These are phyloP conservation scores for Ceyx margarethae DNA, from an alignment of 2,113 vertebrate species.

Conservation along the genomic window DNA sequence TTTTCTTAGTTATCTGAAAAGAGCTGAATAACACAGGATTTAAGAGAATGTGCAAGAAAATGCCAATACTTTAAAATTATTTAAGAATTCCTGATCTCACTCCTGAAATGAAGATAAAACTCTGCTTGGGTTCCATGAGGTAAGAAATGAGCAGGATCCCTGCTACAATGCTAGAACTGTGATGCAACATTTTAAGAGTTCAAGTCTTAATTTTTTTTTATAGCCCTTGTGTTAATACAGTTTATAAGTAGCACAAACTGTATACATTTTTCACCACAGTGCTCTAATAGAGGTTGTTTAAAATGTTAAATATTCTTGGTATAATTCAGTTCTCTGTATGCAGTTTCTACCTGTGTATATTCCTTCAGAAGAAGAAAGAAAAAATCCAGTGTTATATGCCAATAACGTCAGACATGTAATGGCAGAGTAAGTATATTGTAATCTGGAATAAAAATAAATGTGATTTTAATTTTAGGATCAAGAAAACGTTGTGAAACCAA, in stretches of 20 bases:
- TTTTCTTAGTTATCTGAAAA: not conserved
- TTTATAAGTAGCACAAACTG: not conserved
- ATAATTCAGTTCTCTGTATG: slow-evolving; percentile 52
- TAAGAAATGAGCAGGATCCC: not conserved
- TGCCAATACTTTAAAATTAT: not conserved
- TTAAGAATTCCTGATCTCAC: not conserved
- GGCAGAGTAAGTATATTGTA: slow-evolving; percentile 85
- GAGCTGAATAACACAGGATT: not conserved
- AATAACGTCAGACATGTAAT: slow-evolving; percentile 91
- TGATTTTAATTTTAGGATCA: not conserved
- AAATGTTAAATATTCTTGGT: slow-evolving; percentile 18
- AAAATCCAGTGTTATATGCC: slow-evolving; percentile 88
- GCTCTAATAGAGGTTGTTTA: not conserved
- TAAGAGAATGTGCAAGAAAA: not conserved
- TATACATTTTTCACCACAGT: not conserved
- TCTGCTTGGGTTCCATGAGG: not conserved
- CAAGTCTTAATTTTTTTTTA: not conserved
- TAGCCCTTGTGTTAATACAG: not conserved
- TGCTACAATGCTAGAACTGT: not conserved
- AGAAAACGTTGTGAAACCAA: not conserved
- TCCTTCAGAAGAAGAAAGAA: slow-evolving; percentile 92
- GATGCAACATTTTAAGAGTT: not conserved
- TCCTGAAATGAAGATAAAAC: not conserved
- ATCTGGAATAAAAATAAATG: not conserved
- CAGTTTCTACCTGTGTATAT: slow-evolving; percentile 94